phyloP scores from a whole-genome alignment of 2,113 vertebrate genomes.

The Numida meleagris region DNA sequence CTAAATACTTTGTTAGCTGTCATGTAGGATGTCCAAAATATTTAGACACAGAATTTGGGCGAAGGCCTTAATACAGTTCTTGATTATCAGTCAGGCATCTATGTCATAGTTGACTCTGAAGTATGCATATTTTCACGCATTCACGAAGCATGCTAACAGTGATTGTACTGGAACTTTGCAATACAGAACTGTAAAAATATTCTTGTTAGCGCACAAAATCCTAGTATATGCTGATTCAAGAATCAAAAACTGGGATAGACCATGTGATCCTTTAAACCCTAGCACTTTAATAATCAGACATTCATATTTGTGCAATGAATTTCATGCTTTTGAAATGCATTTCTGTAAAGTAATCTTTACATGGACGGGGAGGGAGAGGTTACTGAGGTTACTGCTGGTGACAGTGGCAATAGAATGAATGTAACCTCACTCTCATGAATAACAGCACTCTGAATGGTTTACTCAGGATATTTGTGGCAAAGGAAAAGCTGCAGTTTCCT shows the following conservation, averaged over 20 bases:
- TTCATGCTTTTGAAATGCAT: slow-evolving; percentile 31
- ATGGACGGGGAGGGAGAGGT: background rate
- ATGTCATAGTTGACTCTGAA: background rate
- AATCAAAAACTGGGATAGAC: slow-evolving; percentile 30
- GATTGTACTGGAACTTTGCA: background rate
- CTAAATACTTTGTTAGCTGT: background rate
- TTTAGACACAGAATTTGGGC: background rate
- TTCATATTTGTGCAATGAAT: slow-evolving; percentile 22
- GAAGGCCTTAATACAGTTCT: background rate
- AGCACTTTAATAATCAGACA: slow-evolving; percentile 20
- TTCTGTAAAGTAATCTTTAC: slow-evolving; percentile 9
- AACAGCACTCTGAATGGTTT: background rate
- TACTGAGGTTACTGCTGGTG: slow-evolving; percentile 8
- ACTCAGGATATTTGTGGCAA: background rate
- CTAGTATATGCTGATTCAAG: slow-evolving; percentile 2
- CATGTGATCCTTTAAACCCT: slow-evolving; percentile 26
- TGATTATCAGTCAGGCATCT: background rate
- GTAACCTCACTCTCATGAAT: background rate
- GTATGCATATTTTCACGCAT: slow-evolving; percentile 6
- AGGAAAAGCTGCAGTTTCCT: background rate
- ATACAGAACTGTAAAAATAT: background rate
- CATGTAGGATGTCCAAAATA: background rate
- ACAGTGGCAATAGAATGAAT: background rate
- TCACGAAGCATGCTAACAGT: background rate
- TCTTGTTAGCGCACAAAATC: slow-evolving; percentile 32